Evolutionary conservation across 2,113 vertebrate species (phyloP).

Genomic region (Acrocephalus arundinaceus): DNA sequence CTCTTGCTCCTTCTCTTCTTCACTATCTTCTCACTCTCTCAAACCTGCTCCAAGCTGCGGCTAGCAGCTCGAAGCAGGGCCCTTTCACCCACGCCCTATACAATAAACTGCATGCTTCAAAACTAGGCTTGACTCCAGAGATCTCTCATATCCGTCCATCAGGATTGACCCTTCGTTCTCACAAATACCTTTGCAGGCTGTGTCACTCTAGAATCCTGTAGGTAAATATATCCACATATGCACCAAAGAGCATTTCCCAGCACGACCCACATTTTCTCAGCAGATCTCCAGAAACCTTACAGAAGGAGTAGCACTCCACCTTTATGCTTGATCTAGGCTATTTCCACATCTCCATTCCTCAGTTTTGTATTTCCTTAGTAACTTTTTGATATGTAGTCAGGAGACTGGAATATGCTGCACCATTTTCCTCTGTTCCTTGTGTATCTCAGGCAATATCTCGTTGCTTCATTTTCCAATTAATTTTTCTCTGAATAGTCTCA

Average conservation of each 20-base stretch:
- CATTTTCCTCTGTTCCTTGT: not conserved
- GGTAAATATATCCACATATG: too few species aligned
- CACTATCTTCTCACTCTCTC: too few species aligned
- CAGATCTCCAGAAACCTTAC: not conserved
- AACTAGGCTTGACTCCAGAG: too few species aligned
- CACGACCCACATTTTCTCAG: not conserved
- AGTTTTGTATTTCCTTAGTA: not conserved
- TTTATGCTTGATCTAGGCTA: not conserved
- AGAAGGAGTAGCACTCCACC: not conserved
- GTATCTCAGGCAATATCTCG: not conserved
- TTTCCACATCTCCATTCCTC: not conserved
- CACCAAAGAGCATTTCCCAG: not conserved
- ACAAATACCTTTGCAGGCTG: not conserved
- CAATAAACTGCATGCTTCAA: too few species aligned
- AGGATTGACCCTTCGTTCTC: too few species aligned
- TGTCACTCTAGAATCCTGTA: not conserved
- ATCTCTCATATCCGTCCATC: too few species aligned
- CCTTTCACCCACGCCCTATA: too few species aligned
- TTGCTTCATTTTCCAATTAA: not conserved
- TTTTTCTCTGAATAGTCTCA: not conserved
- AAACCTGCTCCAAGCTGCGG: too few species aligned
- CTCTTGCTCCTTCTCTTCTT: too few species aligned
- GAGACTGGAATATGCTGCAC: rapidly evolving
- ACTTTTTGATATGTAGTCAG: not conserved
- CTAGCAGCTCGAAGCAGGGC: too few species aligned